Evolutionary conservation across 2,797 vertebrate species (phyloP), one percentile per base, ranked within the genome.

Genomic region (Mergus octosetaceus): DNA sequence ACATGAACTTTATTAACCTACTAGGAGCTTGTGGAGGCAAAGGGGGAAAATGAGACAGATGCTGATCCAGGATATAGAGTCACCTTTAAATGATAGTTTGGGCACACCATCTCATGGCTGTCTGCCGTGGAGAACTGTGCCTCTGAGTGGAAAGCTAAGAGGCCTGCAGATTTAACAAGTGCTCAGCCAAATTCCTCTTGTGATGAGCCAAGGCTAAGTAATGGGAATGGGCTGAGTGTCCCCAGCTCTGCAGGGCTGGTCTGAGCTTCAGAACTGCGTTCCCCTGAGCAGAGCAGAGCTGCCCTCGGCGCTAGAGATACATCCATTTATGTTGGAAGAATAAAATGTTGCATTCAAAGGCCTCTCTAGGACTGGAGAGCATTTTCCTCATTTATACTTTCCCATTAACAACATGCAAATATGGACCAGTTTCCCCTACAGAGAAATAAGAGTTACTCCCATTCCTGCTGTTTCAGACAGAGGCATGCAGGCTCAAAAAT

Each of bases 1-100:
- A 62, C 49, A 69, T 53, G 83, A 95, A 92, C 88, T 79, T 24
- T 13, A 28, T 56, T 73, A 62, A 95, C 87, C 90, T 96, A 56
- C 28, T 22, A 27, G 7, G 53, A 34, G 72, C 10, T 57, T 39
- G 16, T 53, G 77, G 66, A 76, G 54, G 65, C 74, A 83, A 78
- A 94, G 20, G 15, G 39, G 43, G 13, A 61, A 81, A 89, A 71
- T 0, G 3, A 76, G 16, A 16, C 61, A 87, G 34, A 13, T 4
- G 2, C 45, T 56, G 16, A 56, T 32, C 53, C 1, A 5, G 76
- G n/a, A 58, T 51, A 47, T 10, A 45, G 4, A 0, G 54, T 60
- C 79, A 82, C 56, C n/a, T 78, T 73, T 39, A 86, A 90, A 91
- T 68, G 91, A 85, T 62, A 56, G 38, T 74, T 83, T 21, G 27